Evolutionary conservation across 2,797 vertebrate genomes (phyloP).

Genomic region (Philypnodon macrostomus): DNA sequence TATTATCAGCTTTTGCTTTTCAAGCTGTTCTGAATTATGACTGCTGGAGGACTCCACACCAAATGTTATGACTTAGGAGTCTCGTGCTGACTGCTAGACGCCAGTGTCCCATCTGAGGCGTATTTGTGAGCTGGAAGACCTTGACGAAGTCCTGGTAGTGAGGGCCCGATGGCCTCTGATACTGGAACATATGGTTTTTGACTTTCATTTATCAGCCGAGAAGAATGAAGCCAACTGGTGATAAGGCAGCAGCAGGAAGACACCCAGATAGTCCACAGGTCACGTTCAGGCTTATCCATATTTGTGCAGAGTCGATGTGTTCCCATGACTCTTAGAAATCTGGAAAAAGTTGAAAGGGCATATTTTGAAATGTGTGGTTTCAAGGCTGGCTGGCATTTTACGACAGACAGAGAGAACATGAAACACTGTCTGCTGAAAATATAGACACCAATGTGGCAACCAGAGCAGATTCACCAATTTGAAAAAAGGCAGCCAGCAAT

Average conservation of each 20-base stretch:
- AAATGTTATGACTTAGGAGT: constrained; percentile 72
- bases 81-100: constrained; percentile 57
- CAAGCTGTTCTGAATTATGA: constrained; percentile 69
- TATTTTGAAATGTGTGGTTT: constrained; percentile 37
- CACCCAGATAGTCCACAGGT: constrained; percentile 31
- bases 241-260: constrained; percentile 41
- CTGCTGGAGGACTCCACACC: constrained; percentile 56
- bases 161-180: constrained; percentile 53
- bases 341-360: constrained; percentile 27
- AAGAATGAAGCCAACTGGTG: constrained; percentile 21
- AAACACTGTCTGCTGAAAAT: constrained; percentile 31
- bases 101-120: constrained; percentile 51
- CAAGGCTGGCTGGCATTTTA: constrained; percentile 24
- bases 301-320: constrained; percentile 36
- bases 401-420: constrained; percentile 11
- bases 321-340: constrained; percentile 17
- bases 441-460: constrained; percentile 6
- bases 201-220: constrained; percentile 37
- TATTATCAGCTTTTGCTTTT: constrained; percentile 72
- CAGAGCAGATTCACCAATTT: constrained; percentile 1
- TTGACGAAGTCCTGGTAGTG: constrained; percentile 37
- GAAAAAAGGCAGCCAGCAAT: neutral
- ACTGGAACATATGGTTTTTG: constrained; percentile 34
- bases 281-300: constrained; percentile 34
- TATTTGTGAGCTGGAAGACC: constrained; percentile 50